Conservation (phyloP, 2,888 invertebrate genomes). For the Phortica okadai region DNA sequence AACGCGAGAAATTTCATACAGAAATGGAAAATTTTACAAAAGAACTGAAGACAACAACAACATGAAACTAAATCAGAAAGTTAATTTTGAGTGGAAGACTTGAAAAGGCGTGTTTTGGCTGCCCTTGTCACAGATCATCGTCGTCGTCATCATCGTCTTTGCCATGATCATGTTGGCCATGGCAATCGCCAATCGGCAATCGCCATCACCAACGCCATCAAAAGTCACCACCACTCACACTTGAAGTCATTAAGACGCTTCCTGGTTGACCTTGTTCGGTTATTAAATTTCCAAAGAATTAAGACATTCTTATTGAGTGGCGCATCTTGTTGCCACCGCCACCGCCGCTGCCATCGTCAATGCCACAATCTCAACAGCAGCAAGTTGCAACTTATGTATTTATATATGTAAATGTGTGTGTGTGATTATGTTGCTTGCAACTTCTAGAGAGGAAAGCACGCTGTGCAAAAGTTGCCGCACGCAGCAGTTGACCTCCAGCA, state of each 20-base stretch:
- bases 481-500: conserved; percentile 31
- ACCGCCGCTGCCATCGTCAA: neutral
- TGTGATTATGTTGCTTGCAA: neutral
- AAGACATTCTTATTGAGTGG: conserved; percentile 25
- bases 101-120: too few species aligned
- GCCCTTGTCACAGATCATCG: neutral
- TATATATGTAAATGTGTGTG: neutral
- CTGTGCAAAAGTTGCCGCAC: neutral
- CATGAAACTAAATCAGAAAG: neutral
- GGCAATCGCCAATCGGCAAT: neutral
- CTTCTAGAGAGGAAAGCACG: too few species aligned
- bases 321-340: neutral
- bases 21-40: neutral
- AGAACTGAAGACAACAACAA: neutral
- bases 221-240: too few species aligned
- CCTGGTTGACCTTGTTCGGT: conserved; percentile 67
- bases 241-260: conserved; percentile 35
- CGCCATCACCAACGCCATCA: too few species aligned
- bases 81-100: neutral
- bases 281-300: conserved; percentile 70
- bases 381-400: neutral
- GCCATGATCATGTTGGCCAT: neutral
- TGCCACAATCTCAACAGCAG: neutral
- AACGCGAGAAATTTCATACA: neutral
- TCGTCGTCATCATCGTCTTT: neutral